Evolutionary conservation across 2,888 invertebrate species (phyloP).

Genomic region (Adelphocoris suturalis): DNA sequence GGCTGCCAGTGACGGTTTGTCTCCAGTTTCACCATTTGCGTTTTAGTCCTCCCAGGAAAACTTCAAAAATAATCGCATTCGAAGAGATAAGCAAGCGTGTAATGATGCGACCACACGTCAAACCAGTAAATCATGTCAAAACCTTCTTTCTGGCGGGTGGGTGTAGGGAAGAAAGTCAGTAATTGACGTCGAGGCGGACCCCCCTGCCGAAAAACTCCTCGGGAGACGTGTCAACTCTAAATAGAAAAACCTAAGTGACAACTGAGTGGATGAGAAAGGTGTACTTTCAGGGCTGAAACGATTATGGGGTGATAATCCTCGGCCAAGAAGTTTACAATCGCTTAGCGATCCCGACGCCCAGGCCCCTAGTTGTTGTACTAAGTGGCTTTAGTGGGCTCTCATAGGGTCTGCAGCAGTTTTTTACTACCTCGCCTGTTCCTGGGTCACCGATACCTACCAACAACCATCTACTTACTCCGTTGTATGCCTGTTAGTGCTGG

Average conservation of each 20-base stretch:
- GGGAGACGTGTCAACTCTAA: neutral
- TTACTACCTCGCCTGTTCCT: neutral
- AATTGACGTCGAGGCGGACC: conserved; percentile 8
- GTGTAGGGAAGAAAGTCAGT: neutral
- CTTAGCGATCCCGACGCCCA: conserved; percentile 32
- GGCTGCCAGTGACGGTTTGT: no score
- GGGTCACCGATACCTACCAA: neutral
- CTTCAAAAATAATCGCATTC: neutral
- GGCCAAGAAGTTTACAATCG: conserved; percentile 25
- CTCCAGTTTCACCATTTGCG: no score
- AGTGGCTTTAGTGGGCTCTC: neutral
- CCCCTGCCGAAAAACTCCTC: neutral
- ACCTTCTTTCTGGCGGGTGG: neutral
- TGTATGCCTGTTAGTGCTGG: neutral
- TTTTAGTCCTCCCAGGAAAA: neutral
- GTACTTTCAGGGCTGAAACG: conserved; percentile 16
- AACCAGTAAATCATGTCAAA: conserved; percentile 36
- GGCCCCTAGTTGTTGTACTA: conserved; percentile 14
- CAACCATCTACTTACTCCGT: neutral
- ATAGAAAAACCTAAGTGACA: neutral
- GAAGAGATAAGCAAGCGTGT: neutral
- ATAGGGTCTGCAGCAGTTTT: conserved; percentile 1
- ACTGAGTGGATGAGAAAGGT: neutral
- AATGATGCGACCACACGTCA: neutral
- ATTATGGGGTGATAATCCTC: conserved; percentile 51